Evolutionary conservation across 2,113 vertebrate genomes (phyloP).

Genomic region (Neoarius graeffei): DNA sequence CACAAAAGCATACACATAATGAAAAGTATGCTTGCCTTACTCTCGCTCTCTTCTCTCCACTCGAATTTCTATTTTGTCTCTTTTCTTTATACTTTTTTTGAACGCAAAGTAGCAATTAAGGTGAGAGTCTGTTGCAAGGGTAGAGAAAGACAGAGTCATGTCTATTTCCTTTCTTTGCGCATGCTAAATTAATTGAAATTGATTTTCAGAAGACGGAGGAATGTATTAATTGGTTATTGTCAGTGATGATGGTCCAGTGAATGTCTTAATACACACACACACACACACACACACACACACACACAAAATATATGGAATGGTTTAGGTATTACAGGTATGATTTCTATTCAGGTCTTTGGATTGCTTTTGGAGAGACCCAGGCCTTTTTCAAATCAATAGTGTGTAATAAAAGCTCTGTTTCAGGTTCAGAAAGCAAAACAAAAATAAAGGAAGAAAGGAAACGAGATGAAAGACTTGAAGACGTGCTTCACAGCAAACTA

Average conservation of each 20-base stretch:
- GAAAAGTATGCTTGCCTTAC: slow-evolving; percentile 38
- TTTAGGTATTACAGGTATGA: neutral
- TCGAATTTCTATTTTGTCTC: slow-evolving; percentile 3
- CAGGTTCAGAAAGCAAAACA: slow-evolving; percentile 7
- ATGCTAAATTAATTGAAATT: slow-evolving; percentile 49
- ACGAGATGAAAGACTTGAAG: neutral
- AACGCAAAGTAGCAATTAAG: slow-evolving; percentile 64
- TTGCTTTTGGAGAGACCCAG: slow-evolving; percentile 11
- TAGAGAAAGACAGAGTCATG: slow-evolving; percentile 29
- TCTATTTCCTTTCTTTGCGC: slow-evolving; percentile 39
- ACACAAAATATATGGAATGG: neutral
- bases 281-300: neutral
- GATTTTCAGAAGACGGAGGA: slow-evolving; percentile 45
- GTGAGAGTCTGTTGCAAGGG: slow-evolving; percentile 40
- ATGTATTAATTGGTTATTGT: slow-evolving; percentile 52
- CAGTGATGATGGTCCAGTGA: slow-evolving; percentile 31
- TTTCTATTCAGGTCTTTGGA: neutral
- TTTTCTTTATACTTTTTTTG: neutral
- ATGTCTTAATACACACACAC: neutral
- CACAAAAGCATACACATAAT: slow-evolving; percentile 45
- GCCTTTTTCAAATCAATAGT: slow-evolving; percentile 36
- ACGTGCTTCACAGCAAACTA: neutral
- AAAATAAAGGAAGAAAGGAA: slow-evolving; percentile 21
- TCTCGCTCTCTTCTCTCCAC: neutral
- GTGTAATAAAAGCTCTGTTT: slow-evolving; percentile 14